Evolutionary conservation across 1,140 invertebrate species (phyloP).

Genomic region (Apis laboriosa): DNA sequence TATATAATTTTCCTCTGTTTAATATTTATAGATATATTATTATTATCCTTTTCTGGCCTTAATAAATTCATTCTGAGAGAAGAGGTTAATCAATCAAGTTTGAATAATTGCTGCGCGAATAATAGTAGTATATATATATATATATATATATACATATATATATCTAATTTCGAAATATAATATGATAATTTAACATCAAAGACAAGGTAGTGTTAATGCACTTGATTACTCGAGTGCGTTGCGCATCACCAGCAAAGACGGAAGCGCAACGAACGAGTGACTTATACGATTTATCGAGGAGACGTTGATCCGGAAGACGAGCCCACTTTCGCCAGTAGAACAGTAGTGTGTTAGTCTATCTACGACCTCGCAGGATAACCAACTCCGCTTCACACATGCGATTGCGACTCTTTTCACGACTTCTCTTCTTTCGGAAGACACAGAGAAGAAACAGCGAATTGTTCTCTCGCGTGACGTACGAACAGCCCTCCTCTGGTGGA

Average conservation of each 20-base stretch:
- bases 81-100: too few species aligned
- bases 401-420: conserved; percentile 15
- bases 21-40: too few species aligned
- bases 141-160: too few species aligned
- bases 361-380: conserved; percentile 40
- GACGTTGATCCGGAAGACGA: conserved; percentile 50
- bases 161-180: too few species aligned
- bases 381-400: conserved; percentile 30
- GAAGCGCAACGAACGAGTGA: conserved; percentile 11
- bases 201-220: not conserved
- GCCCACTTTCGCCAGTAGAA: conserved; percentile 38
- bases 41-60: too few species aligned
- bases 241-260: conserved; percentile 28
- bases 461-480: conserved; percentile 37
- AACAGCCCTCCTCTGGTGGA: not conserved
- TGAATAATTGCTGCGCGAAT: not conserved
- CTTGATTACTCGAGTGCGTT: not conserved
- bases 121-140: too few species aligned
- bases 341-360: not conserved
- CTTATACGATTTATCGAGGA: conserved; percentile 48
- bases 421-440: conserved; percentile 21
- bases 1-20: too few species aligned
- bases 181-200: too few species aligned
- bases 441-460: conserved; percentile 32
- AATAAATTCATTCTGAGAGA: too few species aligned